Base-by-base conservation (phyloP, 2,113 vertebrate genomes). In the Cavia aperea region DNA sequence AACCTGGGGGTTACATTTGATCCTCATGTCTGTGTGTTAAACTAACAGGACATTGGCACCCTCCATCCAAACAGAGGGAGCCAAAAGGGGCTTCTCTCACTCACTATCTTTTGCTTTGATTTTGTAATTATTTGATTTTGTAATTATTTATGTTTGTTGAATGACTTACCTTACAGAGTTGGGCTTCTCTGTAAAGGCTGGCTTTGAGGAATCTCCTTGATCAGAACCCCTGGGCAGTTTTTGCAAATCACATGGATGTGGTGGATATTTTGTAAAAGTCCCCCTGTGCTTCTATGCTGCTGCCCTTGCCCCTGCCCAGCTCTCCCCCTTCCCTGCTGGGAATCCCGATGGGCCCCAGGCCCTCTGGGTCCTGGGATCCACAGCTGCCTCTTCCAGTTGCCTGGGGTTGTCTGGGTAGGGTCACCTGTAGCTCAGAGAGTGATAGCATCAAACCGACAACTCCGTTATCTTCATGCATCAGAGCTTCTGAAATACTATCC, bases 401-500 rank as follows among this genome's bases (percentile, higher is more conserved):
- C 62, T 23, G 26, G 5, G 29, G 51, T 26, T 65, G n/a, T 78
- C 49, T 2, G 43, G 63, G 19, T 66, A 60, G 73, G 16, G 12
- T 78, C 63, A 4, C 16, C 24, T 81, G 5, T 2, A 24, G 51
- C 73, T 54, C 26, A 66, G 63, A 43, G 21, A 79, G 56, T 65
- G 43, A 75, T 54, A 36, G n/a, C 43, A 91, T 75, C 68, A 88
- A 83, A 70, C 6, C 24, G 77, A 70, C 70, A 86, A 1, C 79
- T 83, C 92, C 36, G 49, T 29, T 75, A 9, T 92, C 73, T 79
- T 29, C 18, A 31, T 79, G 82, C 58, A 63, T 56, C 49, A 26
- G 33, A 91, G 88, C 92, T 78, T 92, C 95, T 92, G 91, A 95
- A 96, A 95, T 94, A 65, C 89, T 95, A 91, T 82, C 91, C 84